These are phyloP conservation scores for Coluber constrictor DNA, from an alignment of 2,797 vertebrate genomes.

Conservation along the genomic window DNA sequence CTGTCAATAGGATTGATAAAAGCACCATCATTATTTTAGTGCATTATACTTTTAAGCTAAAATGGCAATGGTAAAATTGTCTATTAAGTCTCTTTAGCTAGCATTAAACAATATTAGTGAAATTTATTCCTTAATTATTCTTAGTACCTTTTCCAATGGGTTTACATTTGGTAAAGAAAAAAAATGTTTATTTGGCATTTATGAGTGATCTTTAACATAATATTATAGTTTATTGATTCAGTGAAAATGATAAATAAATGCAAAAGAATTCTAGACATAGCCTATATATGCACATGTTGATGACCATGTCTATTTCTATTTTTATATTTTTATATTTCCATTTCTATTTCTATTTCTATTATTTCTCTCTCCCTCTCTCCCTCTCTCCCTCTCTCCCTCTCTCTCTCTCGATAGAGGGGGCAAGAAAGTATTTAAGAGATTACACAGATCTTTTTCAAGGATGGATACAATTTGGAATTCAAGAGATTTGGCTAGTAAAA, in stretches of 20 bases:
- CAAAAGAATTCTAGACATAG: constrained; percentile 43
- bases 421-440: background rate
- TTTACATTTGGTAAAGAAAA: constrained; percentile 5
- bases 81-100: constrained; percentile 41
- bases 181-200: background rate
- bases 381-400: background rate
- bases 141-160: constrained; percentile 41
- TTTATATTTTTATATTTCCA: too few relatives aligned
- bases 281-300: background rate
- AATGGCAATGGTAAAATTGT: constrained; percentile 31
- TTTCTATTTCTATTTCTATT: background rate
- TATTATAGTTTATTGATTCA: constrained; percentile 22
- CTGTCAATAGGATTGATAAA: constrained; percentile 20
- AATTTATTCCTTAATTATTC: constrained; percentile 41
- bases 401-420: too few relatives aligned
- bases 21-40: constrained; percentile 18
- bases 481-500: background rate
- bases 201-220: constrained; percentile 41
- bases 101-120: constrained; percentile 40
- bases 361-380: background rate
- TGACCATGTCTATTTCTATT: too few relatives aligned
- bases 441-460: background rate
- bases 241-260: constrained; percentile 24
- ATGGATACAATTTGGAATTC: background rate
- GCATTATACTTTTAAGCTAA: constrained; percentile 29